Evolutionary conservation across 2,113 vertebrate species (phyloP).

Genomic region (Tetraodon nigroviridis): DNA sequence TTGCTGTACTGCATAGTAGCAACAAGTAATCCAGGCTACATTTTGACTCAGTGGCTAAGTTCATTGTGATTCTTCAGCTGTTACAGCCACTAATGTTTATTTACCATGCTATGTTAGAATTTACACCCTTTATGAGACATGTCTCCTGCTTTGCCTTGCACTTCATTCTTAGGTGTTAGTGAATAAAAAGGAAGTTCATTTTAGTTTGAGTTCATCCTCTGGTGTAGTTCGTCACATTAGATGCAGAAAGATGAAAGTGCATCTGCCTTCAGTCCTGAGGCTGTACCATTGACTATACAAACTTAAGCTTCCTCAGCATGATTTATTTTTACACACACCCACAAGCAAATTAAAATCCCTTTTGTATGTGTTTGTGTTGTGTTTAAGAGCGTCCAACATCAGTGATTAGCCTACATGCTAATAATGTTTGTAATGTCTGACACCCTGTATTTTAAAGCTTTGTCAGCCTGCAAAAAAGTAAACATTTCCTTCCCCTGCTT

Average conservation of each 20-base stretch:
- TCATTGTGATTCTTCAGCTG: too few species aligned
- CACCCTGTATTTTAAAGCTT: neutral
- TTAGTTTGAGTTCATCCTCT: constrained; percentile 15
- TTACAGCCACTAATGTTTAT: too few species aligned
- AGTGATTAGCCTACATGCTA: neutral
- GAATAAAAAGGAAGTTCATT: neutral
- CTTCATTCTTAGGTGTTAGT: neutral
- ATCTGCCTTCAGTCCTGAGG: neutral
- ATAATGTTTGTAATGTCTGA: constrained; percentile 12
- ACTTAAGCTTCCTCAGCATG: too few species aligned
- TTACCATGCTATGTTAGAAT: neutral
- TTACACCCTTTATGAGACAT: neutral
- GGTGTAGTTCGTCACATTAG: constrained; percentile 16
- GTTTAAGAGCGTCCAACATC: neutral
- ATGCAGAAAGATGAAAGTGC: neutral
- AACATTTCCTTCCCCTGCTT: constrained; percentile 21
- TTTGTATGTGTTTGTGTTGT: neutral
- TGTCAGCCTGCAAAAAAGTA: constrained; percentile 2
- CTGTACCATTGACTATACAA: too few species aligned
- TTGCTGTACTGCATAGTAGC: too few species aligned
- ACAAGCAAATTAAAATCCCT: neutral
- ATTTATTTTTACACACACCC: too few species aligned
- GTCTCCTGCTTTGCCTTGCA: neutral
- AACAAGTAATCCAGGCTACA: too few species aligned
- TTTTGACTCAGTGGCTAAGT: too few species aligned